Evolutionary conservation across 2,113 vertebrate genomes (phyloP).

Genomic region (Cisticola juncidis): DNA sequence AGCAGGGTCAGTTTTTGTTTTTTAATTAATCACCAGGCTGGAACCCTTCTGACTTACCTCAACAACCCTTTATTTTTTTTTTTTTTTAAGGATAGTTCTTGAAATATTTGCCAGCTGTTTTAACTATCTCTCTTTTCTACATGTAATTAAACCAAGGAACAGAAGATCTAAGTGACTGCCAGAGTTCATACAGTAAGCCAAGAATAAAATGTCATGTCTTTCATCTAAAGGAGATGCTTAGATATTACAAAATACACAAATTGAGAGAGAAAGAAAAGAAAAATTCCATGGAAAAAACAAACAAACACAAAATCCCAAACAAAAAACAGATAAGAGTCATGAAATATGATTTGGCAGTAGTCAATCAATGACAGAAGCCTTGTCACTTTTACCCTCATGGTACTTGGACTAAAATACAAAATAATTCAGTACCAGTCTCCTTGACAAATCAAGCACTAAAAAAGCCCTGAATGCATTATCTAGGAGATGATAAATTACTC

Average conservation of each 20-base stretch:
- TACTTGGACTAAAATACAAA: conserved; percentile 62
- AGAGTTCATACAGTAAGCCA: not conserved
- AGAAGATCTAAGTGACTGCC: not conserved
- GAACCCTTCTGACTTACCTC: not conserved
- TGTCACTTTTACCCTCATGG: conserved; percentile 39
- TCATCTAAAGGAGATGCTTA: not conserved
- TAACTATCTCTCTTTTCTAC: not conserved
- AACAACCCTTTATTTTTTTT: not conserved
- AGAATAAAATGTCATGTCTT: not conserved
- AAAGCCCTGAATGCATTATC: conserved; percentile 66
- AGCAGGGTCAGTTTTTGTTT: not conserved
- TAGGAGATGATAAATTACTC: conserved; percentile 64
- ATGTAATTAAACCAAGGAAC: not conserved
- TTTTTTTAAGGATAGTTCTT: not conserved
- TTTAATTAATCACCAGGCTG: not conserved
- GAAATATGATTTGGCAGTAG: conserved; percentile 61
- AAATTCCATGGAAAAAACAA: not conserved
- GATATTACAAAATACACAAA: not conserved
- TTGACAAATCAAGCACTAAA: conserved; percentile 64
- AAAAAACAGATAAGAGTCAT: not conserved
- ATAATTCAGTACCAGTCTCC: conserved; percentile 8
- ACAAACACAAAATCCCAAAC: not conserved
- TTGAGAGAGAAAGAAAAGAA: not conserved
- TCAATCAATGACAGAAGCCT: conserved; percentile 45
- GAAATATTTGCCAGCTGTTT: not conserved